Evolutionary conservation across 2,888 invertebrate species (phyloP), one percentile per base, ranked within the genome.

Genomic region (Strigamia transsilvanica): DNA sequence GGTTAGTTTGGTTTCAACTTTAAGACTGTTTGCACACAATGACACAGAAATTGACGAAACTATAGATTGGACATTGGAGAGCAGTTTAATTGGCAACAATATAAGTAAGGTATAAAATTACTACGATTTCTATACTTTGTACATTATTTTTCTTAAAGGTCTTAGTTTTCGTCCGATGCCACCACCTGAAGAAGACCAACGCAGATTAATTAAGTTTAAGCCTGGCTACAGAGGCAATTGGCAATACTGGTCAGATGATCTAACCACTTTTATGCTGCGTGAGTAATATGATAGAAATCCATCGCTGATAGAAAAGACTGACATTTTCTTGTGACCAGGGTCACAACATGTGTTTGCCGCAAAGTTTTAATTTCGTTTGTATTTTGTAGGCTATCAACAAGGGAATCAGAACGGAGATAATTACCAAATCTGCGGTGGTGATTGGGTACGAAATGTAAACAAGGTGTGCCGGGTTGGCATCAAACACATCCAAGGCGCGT

Each of bases 81-180:
- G 92, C 84, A 96, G 97, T 78, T 89, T 97, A 87, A 97, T 98
- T 87, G 97, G 97, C 85, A 89, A 88, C 87, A 85, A 23, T 27
- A 18, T 81, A 46, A n/a, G 13, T 77, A 18, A 21, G 32, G 27
- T 27, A n/a, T 15, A 27, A 27, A 27, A 3, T 13, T 27, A 73
- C 4, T 13, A 10, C 1, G 9, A 23, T 27, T 27, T 27, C 9
- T 12, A n/a, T 21, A 12, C 1, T 5, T 80, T 81, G 78, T 84
- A n/a, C n/a, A 13, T 46, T 23, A 38, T n/a, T 23, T 78, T 61
- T 34, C 82, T 82, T 21, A 21, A 89, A 96, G 97, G 98, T 87
- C 92, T 99, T 87, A 98, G 98, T 85, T 99, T 98, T 91, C 92
- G 98, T 87, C 99, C 99, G 84, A 95, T 96, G 94, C 97, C 98